Percentiles rank a stretch among this genome's conserved stretches.
Conservation (phyloP, 2,797 vertebrate genomes). For the Pterois miles region DNA sequence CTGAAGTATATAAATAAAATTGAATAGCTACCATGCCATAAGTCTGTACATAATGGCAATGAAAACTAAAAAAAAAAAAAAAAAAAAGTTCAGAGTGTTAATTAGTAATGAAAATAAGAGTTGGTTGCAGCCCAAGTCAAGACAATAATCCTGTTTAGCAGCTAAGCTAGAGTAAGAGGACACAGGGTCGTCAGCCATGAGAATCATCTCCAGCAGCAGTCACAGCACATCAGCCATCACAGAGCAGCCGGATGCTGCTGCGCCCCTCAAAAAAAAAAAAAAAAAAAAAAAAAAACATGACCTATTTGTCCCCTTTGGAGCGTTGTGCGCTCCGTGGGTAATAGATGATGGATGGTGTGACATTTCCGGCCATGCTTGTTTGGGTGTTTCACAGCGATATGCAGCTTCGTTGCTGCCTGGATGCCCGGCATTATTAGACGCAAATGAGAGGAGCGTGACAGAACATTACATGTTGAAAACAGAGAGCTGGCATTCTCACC, state of each 20-base stretch:
- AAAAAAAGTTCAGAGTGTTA: background rate
- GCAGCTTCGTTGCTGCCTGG: conserved; percentile 28
- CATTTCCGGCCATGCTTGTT: conserved; percentile 66
- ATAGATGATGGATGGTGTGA: conserved; percentile 74
- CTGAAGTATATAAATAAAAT: background rate
- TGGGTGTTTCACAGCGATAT: conserved; percentile 47
- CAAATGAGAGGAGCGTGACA: conserved; percentile 51
- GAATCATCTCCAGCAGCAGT: conserved; percentile 24
- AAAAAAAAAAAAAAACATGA: background rate
- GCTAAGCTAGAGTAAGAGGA: conserved; percentile 7
- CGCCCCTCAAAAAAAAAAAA: conserved; percentile 2
- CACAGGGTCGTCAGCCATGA: conserved; percentile 9
- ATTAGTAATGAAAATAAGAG: conserved; percentile 3
- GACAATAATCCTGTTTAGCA: conserved; percentile 26
- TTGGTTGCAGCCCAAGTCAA: background rate
- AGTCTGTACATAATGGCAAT: background rate
- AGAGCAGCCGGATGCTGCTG: conserved; percentile 2
- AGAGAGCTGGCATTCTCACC: conserved; percentile 21
- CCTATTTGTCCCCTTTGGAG: conserved; percentile 23
- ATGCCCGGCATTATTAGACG: conserved; percentile 17
- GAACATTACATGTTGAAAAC: conserved; percentile 48
- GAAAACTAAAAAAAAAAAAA: background rate
- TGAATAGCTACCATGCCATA: background rate
- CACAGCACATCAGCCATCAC: conserved; percentile 10
- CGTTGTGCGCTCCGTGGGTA: conserved; percentile 40